Evolutionary conservation across 1,140 invertebrate genomes (phyloP).

Genomic region (Procambarus virginalis): DNA sequence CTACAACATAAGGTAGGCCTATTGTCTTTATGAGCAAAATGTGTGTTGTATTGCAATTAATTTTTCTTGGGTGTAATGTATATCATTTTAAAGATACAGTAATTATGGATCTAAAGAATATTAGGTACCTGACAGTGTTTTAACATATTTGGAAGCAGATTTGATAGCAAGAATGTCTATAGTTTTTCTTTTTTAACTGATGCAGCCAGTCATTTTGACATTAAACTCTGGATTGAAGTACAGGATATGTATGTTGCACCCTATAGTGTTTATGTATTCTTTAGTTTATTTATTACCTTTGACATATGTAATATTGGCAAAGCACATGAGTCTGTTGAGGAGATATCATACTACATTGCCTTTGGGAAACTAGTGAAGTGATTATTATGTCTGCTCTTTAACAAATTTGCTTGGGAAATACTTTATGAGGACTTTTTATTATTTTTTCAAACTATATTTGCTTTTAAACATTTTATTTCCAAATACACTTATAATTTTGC

Average conservation of each 20-base stretch:
- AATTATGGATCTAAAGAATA: neutral
- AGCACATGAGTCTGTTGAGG: neutral
- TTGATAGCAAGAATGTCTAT: neutral
- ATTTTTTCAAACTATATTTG: neutral
- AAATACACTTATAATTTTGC: neutral
- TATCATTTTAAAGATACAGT: neutral
- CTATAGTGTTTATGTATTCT: neutral
- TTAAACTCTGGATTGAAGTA: neutral
- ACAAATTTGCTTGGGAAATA: too few species aligned
- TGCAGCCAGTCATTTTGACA: neutral
- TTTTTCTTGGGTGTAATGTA: neutral
- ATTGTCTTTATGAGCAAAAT: too few species aligned
- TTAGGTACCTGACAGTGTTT: neutral
- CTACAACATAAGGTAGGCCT: too few species aligned
- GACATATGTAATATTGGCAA: neutral
- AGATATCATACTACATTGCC: neutral
- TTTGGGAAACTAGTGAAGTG: neutral
- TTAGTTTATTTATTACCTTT: neutral
- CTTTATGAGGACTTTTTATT: neutral
- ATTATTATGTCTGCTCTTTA: too few species aligned
- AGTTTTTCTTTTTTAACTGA: neutral
- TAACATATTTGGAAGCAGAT: neutral
- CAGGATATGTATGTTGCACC: neutral
- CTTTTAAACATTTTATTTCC: neutral
- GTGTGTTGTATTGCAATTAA: neutral